Conservation (phyloP, 2,797 vertebrate species). For the Hippopotamyrus pictus region DNA sequence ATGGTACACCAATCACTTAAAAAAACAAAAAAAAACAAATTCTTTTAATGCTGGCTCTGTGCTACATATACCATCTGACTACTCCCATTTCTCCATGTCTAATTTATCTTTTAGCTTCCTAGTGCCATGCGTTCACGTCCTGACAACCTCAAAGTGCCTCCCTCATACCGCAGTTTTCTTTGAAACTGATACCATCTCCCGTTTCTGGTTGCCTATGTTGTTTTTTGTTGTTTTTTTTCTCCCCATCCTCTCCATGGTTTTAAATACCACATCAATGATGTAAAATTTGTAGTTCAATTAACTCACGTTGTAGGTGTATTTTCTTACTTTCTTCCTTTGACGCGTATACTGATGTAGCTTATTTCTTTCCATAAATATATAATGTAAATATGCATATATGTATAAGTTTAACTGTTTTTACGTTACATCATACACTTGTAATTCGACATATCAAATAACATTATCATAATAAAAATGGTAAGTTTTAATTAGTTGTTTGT, state of each 20-base stretch:
- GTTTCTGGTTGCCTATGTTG: constrained; percentile 61
- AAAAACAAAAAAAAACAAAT: not conserved
- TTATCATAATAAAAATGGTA: constrained; percentile 82
- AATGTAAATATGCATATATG: constrained; percentile 91
- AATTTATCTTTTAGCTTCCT: constrained; percentile 59
- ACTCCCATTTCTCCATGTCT: constrained; percentile 44
- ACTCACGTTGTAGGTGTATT: constrained; percentile 82
- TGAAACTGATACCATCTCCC: constrained; percentile 71
- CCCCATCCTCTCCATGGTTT: constrained; percentile 40
- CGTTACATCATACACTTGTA: constrained; percentile 90
- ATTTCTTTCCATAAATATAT: constrained; percentile 84
- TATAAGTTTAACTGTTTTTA: constrained; percentile 83
- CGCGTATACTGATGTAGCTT: constrained; percentile 74
- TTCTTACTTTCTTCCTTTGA: constrained; percentile 54
- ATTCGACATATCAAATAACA: constrained; percentile 84
- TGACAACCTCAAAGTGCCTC: constrained; percentile 93
- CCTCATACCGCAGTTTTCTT: constrained; percentile 79
- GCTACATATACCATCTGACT: constrained; percentile 40
- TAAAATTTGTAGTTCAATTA: constrained; percentile 83
- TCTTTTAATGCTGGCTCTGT: constrained; percentile 69
- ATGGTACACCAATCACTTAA: constrained; percentile 65
- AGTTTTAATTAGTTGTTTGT: constrained; percentile 69
- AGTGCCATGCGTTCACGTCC: constrained; percentile 73
- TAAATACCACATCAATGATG: constrained; percentile 77
- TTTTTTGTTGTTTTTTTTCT: constrained; percentile 41